Percentiles rank a stretch among this genome's conserved stretches.
Evolutionary conservation across 2,113 vertebrate species (phyloP).

Genomic region (Gambusia affinis): DNA sequence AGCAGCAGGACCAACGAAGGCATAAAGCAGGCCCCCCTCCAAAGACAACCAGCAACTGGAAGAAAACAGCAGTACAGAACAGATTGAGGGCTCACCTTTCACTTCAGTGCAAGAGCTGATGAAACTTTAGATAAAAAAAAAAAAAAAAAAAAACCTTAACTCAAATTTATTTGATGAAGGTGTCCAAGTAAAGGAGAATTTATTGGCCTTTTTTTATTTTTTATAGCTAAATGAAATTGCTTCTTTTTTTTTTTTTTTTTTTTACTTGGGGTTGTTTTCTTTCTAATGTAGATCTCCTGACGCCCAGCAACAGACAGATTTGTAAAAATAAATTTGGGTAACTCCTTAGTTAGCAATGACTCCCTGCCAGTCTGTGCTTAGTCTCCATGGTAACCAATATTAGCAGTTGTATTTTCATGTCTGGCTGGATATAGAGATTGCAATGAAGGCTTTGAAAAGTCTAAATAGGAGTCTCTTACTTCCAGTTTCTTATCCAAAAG

Average conservation of each 20-base stretch:
- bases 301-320: background rate
- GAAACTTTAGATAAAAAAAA: background rate
- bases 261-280: background rate
- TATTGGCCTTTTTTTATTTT: too few relatives aligned
- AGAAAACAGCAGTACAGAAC: background rate
- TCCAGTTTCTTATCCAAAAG: background rate
- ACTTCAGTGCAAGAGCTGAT: constrained; percentile 5
- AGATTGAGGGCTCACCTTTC: constrained; percentile 11
- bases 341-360: background rate
- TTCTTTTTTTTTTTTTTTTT: too few relatives aligned
- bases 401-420: background rate
- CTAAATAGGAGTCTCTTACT: background rate
- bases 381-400: background rate
- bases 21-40: constrained; percentile 93
- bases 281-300: background rate
- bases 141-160: background rate
- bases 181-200: background rate
- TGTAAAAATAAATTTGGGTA: background rate
- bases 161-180: background rate
- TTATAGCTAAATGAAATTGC: too few relatives aligned
- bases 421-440: background rate
- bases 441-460: background rate
- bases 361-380: background rate
- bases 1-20: constrained; percentile 93
- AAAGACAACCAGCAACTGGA: constrained; percentile 93